Conservation (phyloP, 1,140 invertebrate species). For the Papilio xuthus region DNA sequence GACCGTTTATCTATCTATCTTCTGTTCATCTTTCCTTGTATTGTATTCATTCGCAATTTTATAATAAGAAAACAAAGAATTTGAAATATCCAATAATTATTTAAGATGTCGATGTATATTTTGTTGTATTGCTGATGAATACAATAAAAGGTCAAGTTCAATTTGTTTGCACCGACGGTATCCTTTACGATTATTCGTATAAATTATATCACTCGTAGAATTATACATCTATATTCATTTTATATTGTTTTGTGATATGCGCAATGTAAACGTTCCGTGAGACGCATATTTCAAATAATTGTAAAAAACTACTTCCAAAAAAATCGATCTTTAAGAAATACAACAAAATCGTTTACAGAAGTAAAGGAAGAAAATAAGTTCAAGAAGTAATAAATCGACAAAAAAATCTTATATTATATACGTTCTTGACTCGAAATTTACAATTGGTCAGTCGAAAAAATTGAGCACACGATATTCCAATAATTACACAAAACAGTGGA, state of each 20-base stretch:
- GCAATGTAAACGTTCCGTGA: conserved; percentile 16
- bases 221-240: conserved; percentile 36
- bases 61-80: not conserved
- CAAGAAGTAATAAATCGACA: conserved; percentile 47
- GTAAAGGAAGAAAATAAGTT: conserved; percentile 8
- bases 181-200: conserved; percentile 9
- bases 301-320: not conserved
- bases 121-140: not conserved
- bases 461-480: conserved; percentile 75
- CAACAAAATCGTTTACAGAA: not conserved
- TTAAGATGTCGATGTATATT: conserved; percentile 13
- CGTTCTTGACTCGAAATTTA: conserved; percentile 52
- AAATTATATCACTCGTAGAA: conserved; percentile 31
- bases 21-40: not conserved
- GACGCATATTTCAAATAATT: conserved; percentile 19
- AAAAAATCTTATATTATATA: conserved; percentile 47
- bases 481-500: conserved; percentile 68
- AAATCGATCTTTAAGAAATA: not conserved
- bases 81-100: not conserved
- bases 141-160: not conserved
- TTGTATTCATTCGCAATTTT: conserved; percentile 11
- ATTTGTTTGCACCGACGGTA: not conserved
- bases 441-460: conserved; percentile 80
- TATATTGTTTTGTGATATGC: conserved; percentile 43
- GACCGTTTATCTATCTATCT: not conserved